These are phyloP conservation scores for Heloderma charlesbogerti DNA, from an alignment of 2,113 vertebrate species.

Conservation along the genomic window DNA sequence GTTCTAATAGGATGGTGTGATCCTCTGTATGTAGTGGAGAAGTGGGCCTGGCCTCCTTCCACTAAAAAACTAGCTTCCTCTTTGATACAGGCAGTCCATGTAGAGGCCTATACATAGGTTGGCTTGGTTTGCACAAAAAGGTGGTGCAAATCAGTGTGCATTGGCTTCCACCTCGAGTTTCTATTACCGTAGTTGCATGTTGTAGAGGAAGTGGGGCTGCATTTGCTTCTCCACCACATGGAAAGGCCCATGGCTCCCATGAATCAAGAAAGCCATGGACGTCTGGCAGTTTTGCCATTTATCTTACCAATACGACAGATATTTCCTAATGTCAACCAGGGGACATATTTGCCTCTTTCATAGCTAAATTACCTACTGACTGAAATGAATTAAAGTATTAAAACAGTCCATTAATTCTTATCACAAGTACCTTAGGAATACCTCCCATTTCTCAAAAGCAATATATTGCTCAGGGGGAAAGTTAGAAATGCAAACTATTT, in stretches of 20 bases:
- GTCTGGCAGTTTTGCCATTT: neutral
- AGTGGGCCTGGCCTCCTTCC: neutral
- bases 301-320: neutral
- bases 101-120: no score
- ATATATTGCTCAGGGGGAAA: neutral
- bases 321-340: neutral
- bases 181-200: neutral
- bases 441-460: neutral
- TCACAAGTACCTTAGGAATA: neutral
- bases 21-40: neutral
- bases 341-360: neutral
- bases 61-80: neutral
- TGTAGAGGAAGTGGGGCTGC: neutral
- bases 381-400: slow-evolving; percentile 10
- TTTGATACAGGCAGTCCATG: no score
- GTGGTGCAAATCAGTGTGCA: no score
- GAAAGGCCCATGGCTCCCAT: neutral
- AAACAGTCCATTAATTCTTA: slow-evolving; percentile 20
- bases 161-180: neutral
- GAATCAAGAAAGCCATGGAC: neutral
- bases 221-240: neutral
- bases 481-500: neutral
- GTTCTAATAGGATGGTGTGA: neutral
- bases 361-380: neutral
- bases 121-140: no score